phyloP scores from a whole-genome alignment of 2,797 vertebrate species.

The Chelonia mydas region DNA sequence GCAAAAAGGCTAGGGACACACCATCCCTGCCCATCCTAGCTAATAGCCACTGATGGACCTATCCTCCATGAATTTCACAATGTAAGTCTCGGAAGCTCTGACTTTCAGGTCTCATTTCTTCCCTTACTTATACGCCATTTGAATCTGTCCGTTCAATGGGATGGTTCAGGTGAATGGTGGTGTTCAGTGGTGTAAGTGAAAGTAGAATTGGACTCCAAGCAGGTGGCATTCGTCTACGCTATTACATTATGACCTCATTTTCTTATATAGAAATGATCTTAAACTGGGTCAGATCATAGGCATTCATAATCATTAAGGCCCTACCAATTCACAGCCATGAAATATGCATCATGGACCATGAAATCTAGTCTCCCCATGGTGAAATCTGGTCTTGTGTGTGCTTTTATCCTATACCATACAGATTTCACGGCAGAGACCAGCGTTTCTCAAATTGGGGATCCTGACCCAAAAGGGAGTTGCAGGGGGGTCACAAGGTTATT shows the following conservation, averaged over 20 bases:
- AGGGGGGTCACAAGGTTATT: no score
- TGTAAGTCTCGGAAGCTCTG: background rate
- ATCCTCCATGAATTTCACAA: no score
- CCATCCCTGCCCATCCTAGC: background rate
- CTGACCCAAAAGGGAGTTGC: no score
- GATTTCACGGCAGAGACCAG: no score
- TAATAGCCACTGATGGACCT: no score
- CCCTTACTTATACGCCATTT: background rate
- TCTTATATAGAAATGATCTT: background rate
- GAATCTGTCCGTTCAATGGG: background rate
- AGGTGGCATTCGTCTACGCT: background rate
- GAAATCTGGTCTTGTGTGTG: no score
- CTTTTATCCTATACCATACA: no score
- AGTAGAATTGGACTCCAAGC: background rate
- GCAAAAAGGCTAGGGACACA: no score
- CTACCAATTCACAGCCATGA: no score
- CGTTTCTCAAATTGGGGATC: no score
- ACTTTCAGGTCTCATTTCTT: background rate
- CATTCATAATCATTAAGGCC: background rate
- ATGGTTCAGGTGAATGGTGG: background rate
- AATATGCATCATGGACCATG: no score
- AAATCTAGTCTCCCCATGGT: no score
- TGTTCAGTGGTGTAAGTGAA: background rate
- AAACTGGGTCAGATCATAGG: background rate
- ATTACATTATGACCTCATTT: background rate